Evolutionary conservation across 92 coral and sea anemone genomes (phyloP), one percentile per base, ranked within the genome.

Genomic region (Siderastrea radians): DNA sequence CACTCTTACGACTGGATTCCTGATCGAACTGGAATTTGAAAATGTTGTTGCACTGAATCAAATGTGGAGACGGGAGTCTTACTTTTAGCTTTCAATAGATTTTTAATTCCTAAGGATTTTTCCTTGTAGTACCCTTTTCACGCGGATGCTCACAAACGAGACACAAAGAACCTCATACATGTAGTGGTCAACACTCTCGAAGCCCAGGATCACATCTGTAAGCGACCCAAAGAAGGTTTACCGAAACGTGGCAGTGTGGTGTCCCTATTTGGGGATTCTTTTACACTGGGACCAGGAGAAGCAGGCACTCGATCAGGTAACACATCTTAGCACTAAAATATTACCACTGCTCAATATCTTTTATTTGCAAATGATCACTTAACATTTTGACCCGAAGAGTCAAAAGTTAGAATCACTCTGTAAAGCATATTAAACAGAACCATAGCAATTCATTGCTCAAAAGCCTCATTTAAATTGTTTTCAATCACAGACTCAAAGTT

Each of bases 201-300:
- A 86, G 97, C 98, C 52, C 99, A 98, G 84, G 92, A 98, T 89
- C 99, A 98, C 84, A 94, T 94, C 83, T 98, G 99, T 74, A 93
- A 98, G 49, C 94, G 96, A 59, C 95, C 98, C 57, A 93, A 92
- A 82, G 91, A 93, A 48, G 94, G 94, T 58, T 88, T 79, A 53
- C 86, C 81, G 13, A 89, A 91, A 68, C 90, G 96, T 13, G 89
- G 86, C 16, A 95, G 98, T 77, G 68, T 91, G 48, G 94, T 94
- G n/a, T 86, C 93, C 68, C 61, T 91, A 48, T 83, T 73, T 68
- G 94, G 86, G 72, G 94, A 95, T 50, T 73, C 87, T 5, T 49
- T 74, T 3, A 2, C 72, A 15, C 51, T 74, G 45, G 87, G 80
- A 15, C 17, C 87, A 61, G 87, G 80, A 19, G 87, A 84, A 46